Evolutionary conservation across 1,140 invertebrate species (phyloP).

Genomic region (Drosophila pseudoobscura): DNA sequence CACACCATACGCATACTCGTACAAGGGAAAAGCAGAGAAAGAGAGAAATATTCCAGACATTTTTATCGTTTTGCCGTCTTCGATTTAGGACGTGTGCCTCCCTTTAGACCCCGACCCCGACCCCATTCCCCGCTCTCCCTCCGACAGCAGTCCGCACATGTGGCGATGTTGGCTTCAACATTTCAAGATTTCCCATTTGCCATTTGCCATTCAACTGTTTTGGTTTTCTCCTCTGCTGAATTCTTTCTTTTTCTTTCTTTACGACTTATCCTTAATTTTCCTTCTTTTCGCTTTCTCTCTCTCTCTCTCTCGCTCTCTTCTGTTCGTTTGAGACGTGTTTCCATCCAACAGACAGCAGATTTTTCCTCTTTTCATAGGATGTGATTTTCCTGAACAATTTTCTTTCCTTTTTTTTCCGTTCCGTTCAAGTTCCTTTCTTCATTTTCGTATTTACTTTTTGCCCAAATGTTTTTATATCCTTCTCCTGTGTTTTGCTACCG

Average conservation of each 20-base stretch:
- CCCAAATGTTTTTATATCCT: slow-evolving; percentile 43
- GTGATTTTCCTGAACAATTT: slow-evolving; percentile 69
- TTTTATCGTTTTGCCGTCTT: slow-evolving; percentile 82
- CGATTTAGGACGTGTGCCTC: slow-evolving; percentile 71
- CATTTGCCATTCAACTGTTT: slow-evolving; percentile 37
- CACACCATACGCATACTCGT: slow-evolving; percentile 5
- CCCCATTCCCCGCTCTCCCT: background rate
- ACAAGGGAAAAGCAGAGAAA: slow-evolving; percentile 19
- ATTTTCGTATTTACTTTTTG: slow-evolving; percentile 47
- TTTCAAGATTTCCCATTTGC: slow-evolving; percentile 30
- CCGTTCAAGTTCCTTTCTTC: slow-evolving; percentile 17
- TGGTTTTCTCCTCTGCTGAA: slow-evolving; percentile 24
- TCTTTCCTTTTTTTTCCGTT: slow-evolving; percentile 22
- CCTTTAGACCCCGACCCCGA: background rate
- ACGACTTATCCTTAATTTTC: slow-evolving; percentile 71
- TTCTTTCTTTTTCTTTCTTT: slow-evolving; percentile 49
- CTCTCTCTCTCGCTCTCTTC: slow-evolving; percentile 1
- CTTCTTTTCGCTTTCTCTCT: slow-evolving; percentile 22
- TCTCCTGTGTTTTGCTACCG: slow-evolving; percentile 16
- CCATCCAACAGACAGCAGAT: slow-evolving; percentile 69
- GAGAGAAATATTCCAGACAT: slow-evolving; percentile 78
- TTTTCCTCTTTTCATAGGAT: slow-evolving; percentile 66
- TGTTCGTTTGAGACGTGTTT: slow-evolving; percentile 50
- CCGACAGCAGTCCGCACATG: slow-evolving; percentile 34
- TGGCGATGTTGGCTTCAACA: slow-evolving; percentile 38